Conservation (phyloP, 2,113 vertebrate species). For the Anoura caudifer region DNA sequence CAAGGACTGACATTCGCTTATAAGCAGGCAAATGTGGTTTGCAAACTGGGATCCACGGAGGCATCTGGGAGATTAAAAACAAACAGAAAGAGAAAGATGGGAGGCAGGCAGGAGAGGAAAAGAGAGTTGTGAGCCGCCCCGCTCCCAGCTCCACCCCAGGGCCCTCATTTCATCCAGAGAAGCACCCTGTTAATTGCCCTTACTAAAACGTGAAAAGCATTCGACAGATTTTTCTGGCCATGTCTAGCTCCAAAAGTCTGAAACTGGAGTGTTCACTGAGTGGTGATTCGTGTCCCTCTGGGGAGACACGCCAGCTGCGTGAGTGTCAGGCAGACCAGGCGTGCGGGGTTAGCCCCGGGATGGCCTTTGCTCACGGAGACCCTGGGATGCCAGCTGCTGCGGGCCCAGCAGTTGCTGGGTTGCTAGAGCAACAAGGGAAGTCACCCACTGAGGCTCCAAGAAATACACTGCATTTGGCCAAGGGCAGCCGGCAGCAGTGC, state of each 20-base stretch:
- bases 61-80: background rate
- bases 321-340: fast-evolving
- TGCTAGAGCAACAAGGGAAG: constrained; percentile 74
- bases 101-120: background rate
- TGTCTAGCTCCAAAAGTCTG: background rate
- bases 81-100: background rate
- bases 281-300: background rate
- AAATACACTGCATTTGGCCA: constrained; percentile 68
- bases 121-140: background rate
- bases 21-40: background rate
- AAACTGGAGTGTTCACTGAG: background rate
- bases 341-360: fast-evolving
- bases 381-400: constrained; percentile 65
- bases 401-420: constrained; percentile 75
- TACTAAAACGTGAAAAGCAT: background rate
- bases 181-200: background rate
- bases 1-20: no score
- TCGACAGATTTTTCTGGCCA: background rate
- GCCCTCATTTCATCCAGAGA: background rate
- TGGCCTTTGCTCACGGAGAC: constrained; percentile 44
- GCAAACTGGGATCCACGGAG: background rate
- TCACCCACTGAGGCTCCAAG: constrained; percentile 80
- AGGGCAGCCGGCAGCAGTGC: constrained; percentile 57
- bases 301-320: fast-evolving
- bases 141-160: background rate